phyloP scores from a whole-genome alignment of 2,888 invertebrate genomes.

The Drosophila tripunctata region DNA sequence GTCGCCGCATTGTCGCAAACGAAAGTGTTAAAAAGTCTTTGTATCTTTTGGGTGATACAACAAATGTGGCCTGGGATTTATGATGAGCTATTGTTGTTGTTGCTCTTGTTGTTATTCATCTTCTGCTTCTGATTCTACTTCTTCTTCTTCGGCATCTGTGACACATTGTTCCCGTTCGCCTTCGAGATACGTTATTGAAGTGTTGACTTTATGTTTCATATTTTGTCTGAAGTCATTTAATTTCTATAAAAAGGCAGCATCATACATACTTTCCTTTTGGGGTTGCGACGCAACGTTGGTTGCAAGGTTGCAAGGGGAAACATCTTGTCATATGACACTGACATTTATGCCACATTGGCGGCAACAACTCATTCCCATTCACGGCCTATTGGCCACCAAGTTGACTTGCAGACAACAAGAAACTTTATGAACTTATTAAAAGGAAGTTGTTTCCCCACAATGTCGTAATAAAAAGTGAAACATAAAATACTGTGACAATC shows the following conservation, averaged over 20 bases:
- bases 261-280: conserved; percentile 4
- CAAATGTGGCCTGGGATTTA: conserved; percentile 70
- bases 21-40: conserved; percentile 72
- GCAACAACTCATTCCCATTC: conserved; percentile 37
- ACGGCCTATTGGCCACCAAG: conserved; percentile 38
- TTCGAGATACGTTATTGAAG: conserved; percentile 49
- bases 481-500: conserved; percentile 26
- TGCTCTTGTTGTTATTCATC: conserved; percentile 19
- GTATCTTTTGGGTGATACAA: conserved; percentile 22
- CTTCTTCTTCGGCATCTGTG: conserved; percentile 26
- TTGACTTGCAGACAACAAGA: conserved; percentile 16
- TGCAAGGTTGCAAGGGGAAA: not conserved
- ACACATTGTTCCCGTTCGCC: conserved; percentile 55
- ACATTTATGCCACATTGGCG: conserved; percentile 56
- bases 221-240: conserved; percentile 63
- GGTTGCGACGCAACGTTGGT: not conserved
- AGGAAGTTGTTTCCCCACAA: conserved; percentile 50
- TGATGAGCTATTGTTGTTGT: conserved; percentile 37
- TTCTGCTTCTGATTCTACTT: conserved; percentile 24
- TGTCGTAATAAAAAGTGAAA: conserved; percentile 25
- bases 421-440: conserved; percentile 55
- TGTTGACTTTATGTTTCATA: conserved; percentile 65
- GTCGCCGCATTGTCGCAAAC: conserved; percentile 61
- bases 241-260: conserved; percentile 54
- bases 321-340: conserved; percentile 53